phyloP scores from a whole-genome alignment of 2,113 vertebrate species.

The Megalops atlanticus region DNA sequence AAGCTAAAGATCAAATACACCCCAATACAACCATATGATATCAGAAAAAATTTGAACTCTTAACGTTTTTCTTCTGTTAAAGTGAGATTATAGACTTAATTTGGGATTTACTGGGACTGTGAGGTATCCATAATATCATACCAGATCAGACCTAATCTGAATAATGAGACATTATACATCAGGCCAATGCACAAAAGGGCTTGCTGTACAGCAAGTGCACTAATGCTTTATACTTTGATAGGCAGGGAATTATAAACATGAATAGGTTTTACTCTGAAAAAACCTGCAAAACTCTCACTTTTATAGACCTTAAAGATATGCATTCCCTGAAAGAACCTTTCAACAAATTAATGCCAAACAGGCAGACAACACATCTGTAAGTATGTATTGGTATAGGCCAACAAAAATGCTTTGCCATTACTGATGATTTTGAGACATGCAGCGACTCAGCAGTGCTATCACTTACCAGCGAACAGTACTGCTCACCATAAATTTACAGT shows the following conservation, averaged over 20 bases:
- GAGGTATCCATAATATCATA: background rate
- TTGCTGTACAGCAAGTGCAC: background rate
- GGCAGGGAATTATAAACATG: no score
- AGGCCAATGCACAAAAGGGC: background rate
- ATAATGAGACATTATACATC: background rate
- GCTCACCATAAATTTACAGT: background rate
- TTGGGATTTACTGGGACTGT: background rate
- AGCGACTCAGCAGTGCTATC: background rate
- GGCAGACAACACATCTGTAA: no score
- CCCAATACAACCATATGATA: background rate
- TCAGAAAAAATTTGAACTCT: background rate
- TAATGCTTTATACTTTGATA: background rate
- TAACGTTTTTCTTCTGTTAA: background rate
- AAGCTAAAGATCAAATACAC: background rate
- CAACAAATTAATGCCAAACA: no score
- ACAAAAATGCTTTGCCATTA: no score
- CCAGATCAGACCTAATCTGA: background rate
- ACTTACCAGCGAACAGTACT: background rate
- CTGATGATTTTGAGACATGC: background rate
- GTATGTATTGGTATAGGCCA: no score
- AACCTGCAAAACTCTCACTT: no score
- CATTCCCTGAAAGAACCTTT: no score
- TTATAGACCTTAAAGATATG: no score
- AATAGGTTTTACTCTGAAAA: no score
- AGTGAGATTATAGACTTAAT: background rate